phyloP scores from a whole-genome alignment of 2,888 invertebrate genomes.

The Lithophane semibrunnea region DNA sequence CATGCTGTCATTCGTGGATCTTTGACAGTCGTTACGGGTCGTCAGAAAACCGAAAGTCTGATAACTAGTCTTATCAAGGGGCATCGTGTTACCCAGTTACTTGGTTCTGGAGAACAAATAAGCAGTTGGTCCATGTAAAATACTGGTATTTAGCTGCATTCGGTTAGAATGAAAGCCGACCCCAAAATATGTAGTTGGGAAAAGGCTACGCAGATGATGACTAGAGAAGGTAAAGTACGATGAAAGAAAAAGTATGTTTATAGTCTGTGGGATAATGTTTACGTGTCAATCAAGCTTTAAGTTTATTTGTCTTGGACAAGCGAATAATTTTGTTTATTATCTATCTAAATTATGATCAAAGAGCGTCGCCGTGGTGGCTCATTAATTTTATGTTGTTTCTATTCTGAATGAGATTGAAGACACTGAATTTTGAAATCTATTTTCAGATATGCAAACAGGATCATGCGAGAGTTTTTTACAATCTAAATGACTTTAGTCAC shows the following conservation, averaged over 20 bases:
- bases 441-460: not conserved
- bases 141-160: not conserved
- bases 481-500: not conserved
- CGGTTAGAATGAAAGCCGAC: not conserved
- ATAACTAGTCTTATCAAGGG: not conserved
- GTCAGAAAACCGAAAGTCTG: not conserved
- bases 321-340: conserved; percentile 31
- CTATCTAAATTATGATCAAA: conserved; percentile 39
- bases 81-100: not conserved
- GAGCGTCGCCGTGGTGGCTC: not conserved
- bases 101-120: not conserved
- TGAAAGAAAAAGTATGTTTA: not conserved
- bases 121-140: not conserved
- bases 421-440: conserved; percentile 4
- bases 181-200: not conserved
- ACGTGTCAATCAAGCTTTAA: not conserved
- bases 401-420: conserved; percentile 11
- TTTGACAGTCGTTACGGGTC: not conserved
- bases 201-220: not conserved
- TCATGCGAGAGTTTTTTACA: no score
- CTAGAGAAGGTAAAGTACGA: no score
- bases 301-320: conserved; percentile 3
- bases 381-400: conserved; percentile 23
- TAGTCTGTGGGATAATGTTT: not conserved
- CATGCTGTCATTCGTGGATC: not conserved